Percentiles rank a stretch among this genome's conserved stretches.
Conservation (phyloP, 2,797 vertebrate species). For the Tinamus major region DNA sequence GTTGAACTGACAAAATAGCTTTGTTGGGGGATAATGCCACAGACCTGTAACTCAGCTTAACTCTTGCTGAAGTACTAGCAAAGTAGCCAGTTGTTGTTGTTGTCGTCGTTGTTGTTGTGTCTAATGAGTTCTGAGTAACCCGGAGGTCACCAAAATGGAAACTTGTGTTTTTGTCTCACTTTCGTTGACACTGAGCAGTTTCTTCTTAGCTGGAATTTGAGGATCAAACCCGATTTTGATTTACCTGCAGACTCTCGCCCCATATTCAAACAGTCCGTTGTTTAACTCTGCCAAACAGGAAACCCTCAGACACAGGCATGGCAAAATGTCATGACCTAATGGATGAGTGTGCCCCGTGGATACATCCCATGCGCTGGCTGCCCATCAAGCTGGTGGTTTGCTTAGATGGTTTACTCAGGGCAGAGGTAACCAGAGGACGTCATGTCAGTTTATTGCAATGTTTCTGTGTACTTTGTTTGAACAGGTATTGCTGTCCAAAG, state of each 20-base stretch:
- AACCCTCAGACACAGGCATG: background rate
- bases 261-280: background rate
- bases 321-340: background rate
- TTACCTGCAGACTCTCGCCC: background rate
- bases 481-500: constrained; percentile 12
- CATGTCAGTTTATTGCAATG: background rate
- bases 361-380: background rate
- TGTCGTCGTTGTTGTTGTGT: background rate
- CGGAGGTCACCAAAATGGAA: background rate
- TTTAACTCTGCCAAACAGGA: background rate
- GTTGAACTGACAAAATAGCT: background rate
- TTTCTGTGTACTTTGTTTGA: constrained; percentile 8
- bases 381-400: background rate
- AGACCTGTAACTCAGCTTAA: background rate
- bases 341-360: background rate
- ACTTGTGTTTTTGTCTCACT: background rate
- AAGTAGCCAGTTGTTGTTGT: background rate
- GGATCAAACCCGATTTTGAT: background rate
- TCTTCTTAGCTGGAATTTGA: background rate
- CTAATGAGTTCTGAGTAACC: background rate
- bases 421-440: background rate
- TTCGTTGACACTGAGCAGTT: background rate
- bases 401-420: background rate
- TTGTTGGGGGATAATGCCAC: background rate
- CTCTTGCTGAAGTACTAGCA: background rate